Conservation (phyloP, 2,113 vertebrate genomes). For the Callipepla californica region DNA sequence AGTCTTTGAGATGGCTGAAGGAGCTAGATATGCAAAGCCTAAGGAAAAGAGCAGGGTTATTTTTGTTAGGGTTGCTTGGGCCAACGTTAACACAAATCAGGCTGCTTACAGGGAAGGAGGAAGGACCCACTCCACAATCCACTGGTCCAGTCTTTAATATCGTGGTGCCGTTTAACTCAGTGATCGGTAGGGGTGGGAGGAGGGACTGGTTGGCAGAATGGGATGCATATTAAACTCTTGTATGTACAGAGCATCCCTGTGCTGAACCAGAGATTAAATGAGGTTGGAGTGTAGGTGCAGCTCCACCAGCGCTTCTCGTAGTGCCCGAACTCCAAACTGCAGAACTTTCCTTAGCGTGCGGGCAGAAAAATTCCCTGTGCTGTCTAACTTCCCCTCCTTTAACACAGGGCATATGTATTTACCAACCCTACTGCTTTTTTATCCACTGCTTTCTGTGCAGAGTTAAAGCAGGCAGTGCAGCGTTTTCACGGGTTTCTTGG, state of each 20-base stretch:
- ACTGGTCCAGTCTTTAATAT: not conserved
- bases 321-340: not conserved
- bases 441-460: not conserved
- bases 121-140: not conserved
- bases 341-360: not conserved
- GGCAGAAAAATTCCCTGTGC: not conserved
- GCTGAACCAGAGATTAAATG: not conserved
- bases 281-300: fast-evolving
- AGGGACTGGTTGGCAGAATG: fast-evolving
- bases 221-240: not conserved
- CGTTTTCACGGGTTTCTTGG: not conserved
- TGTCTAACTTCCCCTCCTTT: not conserved
- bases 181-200: not conserved
- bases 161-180: not conserved
- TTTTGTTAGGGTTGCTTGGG: not conserved
- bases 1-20: not conserved
- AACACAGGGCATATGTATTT: not conserved
- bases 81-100: not conserved
- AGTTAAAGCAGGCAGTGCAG: not conserved
- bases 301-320: not conserved
- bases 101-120: not conserved
- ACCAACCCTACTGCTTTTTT: fast-evolving
- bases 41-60: not conserved
- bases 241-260: not conserved
- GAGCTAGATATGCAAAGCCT: not conserved